These are phyloP conservation scores for Hemicentrotus pulcherrimus DNA, from an alignment of 35 echinoderm and acorn worm species.

Conservation along the genomic window DNA sequence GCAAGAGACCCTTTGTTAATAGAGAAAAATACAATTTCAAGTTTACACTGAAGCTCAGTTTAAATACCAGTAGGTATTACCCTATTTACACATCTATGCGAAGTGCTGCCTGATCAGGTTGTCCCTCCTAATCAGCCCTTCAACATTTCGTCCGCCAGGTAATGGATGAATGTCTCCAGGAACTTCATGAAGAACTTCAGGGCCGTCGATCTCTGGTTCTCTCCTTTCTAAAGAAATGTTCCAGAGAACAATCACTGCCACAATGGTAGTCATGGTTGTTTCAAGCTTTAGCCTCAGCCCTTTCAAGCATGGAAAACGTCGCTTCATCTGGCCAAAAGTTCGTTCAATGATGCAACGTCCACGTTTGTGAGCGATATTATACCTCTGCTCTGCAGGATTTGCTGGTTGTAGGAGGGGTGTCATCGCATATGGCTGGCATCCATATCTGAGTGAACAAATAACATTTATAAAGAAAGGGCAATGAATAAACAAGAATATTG, in stretches of 20 bases:
- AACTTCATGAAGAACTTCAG: background rate
- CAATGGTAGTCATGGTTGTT: background rate
- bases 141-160: too few relatives aligned
- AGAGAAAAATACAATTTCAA: too few relatives aligned
- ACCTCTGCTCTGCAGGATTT: background rate
- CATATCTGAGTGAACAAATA: background rate
- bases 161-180: background rate
- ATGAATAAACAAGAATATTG: background rate
- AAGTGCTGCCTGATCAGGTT: too few relatives aligned
- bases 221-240: background rate
- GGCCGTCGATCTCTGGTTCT: background rate
- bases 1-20: too few relatives aligned
- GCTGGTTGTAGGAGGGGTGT: background rate
- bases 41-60: too few relatives aligned
- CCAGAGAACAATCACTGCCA: background rate
- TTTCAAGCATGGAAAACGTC: background rate
- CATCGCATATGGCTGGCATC: background rate
- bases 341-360: constrained; percentile 11
- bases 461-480: background rate
- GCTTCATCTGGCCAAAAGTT: background rate
- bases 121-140: too few relatives aligned
- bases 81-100: too few relatives aligned
- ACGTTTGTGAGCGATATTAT: background rate
- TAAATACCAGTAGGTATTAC: too few relatives aligned
- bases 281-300: background rate